Base-by-base conservation (phyloP, 2,888 invertebrate species). In the Epirrhoe alternata region DNA sequence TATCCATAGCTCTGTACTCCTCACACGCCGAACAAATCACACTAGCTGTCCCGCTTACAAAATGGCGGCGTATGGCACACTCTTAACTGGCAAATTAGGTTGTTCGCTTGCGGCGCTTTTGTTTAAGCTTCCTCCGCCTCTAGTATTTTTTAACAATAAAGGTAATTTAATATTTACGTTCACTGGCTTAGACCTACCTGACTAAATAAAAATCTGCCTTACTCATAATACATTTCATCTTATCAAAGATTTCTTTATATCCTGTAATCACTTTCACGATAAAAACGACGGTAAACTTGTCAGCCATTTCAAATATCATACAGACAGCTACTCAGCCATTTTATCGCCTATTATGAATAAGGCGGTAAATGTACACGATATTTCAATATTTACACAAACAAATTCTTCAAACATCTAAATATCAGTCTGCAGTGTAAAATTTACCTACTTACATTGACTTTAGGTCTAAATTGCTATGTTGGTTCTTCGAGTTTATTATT, bases 361-460 rank as follows among this genome's bases (percentile, higher is more conserved):
- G 38, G 16, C 68, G 71, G 73, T 71, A 69, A 35, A 67, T 55
- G 16, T 49, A 58, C 24, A 30, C 38, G 8, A 71, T 74, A 74
- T 72, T 3, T 64, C 71, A 75, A 73, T 74, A 84, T 85, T 75
- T 86, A 87, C 84, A 84, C 70, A 75, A 75, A 76, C 14, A 56
- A 49, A 76, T 75, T 77, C 38, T 86, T 83, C 82, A 86, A 87
- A 85, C 86, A 76, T 85, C 88, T 91, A 92, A 83, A 83, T 88
- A 90, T 92, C 92, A 92, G 92, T 92, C 92, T 90, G 92, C 88
- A 81, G 86, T 89, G 85, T 89, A 87, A 86, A 83, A 82, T 87
- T 85, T 85, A 77, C 81, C 85, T 88, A 88, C 82, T 83, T 77
- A 77, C 81, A 84, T 86, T 81, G 82, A 85, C 79, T 69, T 80